Percentiles rank a stretch among this genome's conserved stretches.
Conservation (phyloP, 30 jellyfish, hydroid and myxozoan genomes). For the Cassiopea xamachana region DNA sequence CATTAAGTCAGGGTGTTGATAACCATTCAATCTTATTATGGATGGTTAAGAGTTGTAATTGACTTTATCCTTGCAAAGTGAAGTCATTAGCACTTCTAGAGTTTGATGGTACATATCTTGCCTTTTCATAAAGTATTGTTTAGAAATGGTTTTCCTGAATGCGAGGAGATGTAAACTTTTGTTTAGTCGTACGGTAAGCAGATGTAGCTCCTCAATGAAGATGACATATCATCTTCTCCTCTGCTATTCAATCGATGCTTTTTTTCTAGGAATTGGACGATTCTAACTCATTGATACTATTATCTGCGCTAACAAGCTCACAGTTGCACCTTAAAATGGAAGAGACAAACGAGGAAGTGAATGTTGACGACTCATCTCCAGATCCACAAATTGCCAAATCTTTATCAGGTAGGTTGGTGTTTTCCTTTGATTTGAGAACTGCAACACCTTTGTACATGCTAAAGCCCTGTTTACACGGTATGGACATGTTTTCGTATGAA, state of each 20-base stretch:
- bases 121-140: neutral
- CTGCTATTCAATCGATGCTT: neutral
- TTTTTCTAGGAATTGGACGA: conserved; percentile 47
- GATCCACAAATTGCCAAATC: neutral
- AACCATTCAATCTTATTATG: neutral
- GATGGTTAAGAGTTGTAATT: neutral
- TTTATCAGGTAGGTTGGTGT: conserved; percentile 5
- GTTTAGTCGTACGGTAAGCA: too few species aligned
- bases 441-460: too few species aligned
- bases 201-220: neutral
- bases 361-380: conserved; percentile 45
- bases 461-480: too few species aligned
- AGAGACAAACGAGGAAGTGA: conserved; percentile 57
- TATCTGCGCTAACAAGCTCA: conserved; percentile 66
- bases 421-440: too few species aligned
- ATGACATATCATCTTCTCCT: neutral
- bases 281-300: conserved; percentile 47
- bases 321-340: conserved; percentile 50
- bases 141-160: neutral
- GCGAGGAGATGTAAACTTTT: neutral
- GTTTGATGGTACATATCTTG: neutral
- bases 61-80: neutral
- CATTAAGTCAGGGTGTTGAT: neutral
- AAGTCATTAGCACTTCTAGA: neutral
- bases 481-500: too few species aligned